Conservation (phyloP, 2,888 invertebrate species). For the Leptura quadrifasciata region DNA sequence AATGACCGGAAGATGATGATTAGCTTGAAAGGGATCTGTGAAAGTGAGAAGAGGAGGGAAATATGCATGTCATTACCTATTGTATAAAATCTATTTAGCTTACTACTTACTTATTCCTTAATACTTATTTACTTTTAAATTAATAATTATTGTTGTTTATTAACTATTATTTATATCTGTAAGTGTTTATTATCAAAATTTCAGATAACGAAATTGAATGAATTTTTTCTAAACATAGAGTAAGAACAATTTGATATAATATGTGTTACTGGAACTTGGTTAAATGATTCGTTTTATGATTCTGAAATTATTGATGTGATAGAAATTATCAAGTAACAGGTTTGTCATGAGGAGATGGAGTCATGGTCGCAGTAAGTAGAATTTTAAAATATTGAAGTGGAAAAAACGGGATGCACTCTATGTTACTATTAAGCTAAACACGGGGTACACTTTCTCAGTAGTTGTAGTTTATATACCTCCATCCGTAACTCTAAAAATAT, state of each 20-base stretch:
- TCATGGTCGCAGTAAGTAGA: too few relatives aligned
- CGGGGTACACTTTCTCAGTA: not conserved
- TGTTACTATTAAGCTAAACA: not conserved
- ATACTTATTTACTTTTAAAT: too few relatives aligned
- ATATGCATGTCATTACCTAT: too few relatives aligned
- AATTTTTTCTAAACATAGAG: not conserved
- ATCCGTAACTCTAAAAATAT: not conserved
- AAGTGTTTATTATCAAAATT: not conserved
- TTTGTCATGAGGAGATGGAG: not conserved
- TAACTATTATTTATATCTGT: too few relatives aligned
- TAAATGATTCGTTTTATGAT: not conserved
- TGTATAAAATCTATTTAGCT: too few relatives aligned
- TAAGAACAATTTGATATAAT: not conserved
- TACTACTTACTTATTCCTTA: too few relatives aligned
- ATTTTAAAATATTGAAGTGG: too few relatives aligned
- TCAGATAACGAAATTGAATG: not conserved
- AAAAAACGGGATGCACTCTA: too few relatives aligned
- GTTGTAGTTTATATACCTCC: not conserved
- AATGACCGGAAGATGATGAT: too few relatives aligned
- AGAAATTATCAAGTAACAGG: not conserved
- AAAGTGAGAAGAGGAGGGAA: too few relatives aligned
- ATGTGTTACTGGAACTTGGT: not conserved
- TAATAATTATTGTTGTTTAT: not conserved
- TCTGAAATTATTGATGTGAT: not conserved
- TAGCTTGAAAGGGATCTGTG: too few relatives aligned